Evolutionary conservation across 2,888 invertebrate species (phyloP).

Genomic region (Vannuccia rotundouncinata): DNA sequence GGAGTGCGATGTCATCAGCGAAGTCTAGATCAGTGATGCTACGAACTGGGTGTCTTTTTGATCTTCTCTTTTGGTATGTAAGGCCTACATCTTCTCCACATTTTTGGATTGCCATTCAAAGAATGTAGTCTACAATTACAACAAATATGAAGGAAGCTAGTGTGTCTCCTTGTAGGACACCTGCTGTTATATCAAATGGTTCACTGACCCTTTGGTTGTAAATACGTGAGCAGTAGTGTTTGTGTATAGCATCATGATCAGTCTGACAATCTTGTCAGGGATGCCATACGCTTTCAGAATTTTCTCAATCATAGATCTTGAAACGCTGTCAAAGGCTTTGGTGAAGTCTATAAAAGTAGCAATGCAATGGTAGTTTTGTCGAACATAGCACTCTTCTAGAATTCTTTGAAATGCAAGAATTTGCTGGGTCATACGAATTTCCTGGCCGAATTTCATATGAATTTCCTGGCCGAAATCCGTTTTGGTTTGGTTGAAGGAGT

Average conservation of each 20-base stretch:
- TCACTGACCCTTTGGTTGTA: constrained; percentile 21
- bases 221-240: constrained; percentile 26
- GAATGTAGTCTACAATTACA: constrained; percentile 19
- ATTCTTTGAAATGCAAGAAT: constrained; percentile 18
- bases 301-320: constrained; percentile 24
- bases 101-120: constrained; percentile 19
- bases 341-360: constrained; percentile 23
- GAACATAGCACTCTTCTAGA: constrained; percentile 16
- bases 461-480: constrained; percentile 17
- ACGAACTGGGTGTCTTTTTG: constrained; percentile 24
- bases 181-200: constrained; percentile 13
- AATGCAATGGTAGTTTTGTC: constrained; percentile 24
- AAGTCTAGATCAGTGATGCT: constrained; percentile 28
- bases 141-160: constrained; percentile 32
- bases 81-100: constrained; percentile 21
- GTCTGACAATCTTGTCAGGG: constrained; percentile 22
- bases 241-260: constrained; percentile 26
- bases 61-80: constrained; percentile 24
- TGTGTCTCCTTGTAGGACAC: constrained; percentile 17
- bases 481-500: constrained; percentile 24
- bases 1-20: constrained; percentile 33
- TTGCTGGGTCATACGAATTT: constrained; percentile 11
- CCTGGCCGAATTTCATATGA: constrained; percentile 13
- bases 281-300: constrained; percentile 26
- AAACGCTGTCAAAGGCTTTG: constrained; percentile 21